These are phyloP conservation scores for Pseudoips prasinana DNA, from an alignment of 2,888 invertebrate genomes.

Conservation along the genomic window DNA sequence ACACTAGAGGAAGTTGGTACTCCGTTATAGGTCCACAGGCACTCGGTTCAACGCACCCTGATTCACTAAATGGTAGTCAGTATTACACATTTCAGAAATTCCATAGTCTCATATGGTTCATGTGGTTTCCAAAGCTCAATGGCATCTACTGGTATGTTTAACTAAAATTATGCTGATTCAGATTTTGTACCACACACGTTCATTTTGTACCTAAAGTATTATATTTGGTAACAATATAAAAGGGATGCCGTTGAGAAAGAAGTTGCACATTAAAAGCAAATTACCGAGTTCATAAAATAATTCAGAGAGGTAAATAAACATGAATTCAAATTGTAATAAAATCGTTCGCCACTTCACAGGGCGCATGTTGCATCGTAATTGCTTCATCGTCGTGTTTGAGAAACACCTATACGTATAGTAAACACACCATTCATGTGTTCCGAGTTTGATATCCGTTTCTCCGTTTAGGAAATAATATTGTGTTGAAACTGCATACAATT, in stretches of 20 bases:
- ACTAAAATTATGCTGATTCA: no score
- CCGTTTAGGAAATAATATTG: slow-evolving; percentile 19
- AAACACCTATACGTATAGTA: slow-evolving; percentile 27
- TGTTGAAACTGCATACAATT: slow-evolving; percentile 9
- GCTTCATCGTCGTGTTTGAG: slow-evolving; percentile 56
- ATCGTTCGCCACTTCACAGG: slow-evolving; percentile 41
- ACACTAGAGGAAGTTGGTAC: slow-evolving; percentile 62
- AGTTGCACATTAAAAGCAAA: slow-evolving; percentile 22
- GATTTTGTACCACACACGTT: no score
- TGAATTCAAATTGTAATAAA: slow-evolving; percentile 48
- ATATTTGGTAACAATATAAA: slow-evolving; percentile 2
- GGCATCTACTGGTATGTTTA: no score
- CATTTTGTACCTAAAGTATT: no score
- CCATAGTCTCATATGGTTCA: no score
- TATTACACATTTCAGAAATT: slow-evolving; percentile 57
- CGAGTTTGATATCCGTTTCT: slow-evolving; percentile 35
- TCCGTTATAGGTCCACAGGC: slow-evolving; percentile 63
- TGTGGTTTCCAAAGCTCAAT: no score
- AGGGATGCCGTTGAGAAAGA: slow-evolving; percentile 8
- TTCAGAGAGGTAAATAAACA: slow-evolving; percentile 43
- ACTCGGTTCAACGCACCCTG: slow-evolving; percentile 59
- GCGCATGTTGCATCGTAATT: slow-evolving; percentile 55
- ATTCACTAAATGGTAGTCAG: slow-evolving; percentile 62
- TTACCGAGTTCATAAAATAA: slow-evolving; percentile 36
- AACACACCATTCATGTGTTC: slow-evolving; percentile 34